Evolutionary conservation across 2,797 vertebrate species (phyloP).

Genomic region (Takifugu ocellatus): DNA sequence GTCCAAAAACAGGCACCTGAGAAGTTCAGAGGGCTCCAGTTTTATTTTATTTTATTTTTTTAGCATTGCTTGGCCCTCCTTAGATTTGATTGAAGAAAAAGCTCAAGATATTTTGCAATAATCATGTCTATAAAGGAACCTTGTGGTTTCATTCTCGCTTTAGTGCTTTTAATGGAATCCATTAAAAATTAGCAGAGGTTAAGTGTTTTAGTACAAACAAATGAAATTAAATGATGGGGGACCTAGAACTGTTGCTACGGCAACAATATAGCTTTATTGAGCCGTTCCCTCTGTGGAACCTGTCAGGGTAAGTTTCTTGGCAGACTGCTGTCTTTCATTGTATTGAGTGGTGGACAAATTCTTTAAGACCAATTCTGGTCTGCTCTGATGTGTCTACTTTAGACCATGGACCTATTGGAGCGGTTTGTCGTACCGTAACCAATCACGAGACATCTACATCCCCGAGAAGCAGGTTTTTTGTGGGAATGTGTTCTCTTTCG

Average conservation of each 20-base stretch:
- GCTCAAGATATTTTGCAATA: no score
- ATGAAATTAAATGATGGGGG: conserved; percentile 15
- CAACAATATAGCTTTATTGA: conserved; percentile 44
- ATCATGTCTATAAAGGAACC: no score
- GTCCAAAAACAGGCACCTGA: no score
- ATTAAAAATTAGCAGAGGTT: no score
- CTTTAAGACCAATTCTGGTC: conserved; percentile 46
- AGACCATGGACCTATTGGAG: conserved; percentile 9
- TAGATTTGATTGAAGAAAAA: no score
- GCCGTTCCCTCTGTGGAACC: conserved; percentile 37
- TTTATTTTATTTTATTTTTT: no score
- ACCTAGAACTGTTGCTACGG: conserved; percentile 19
- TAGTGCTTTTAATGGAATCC: no score
- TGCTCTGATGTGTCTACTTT: conserved; percentile 21
- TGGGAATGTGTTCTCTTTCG: background rate
- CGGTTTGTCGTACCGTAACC: conserved; percentile 23
- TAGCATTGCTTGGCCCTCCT: no score
- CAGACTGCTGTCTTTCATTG: conserved; percentile 43
- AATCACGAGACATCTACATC: conserved; percentile 10
- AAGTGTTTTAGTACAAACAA: conserved; percentile 4
- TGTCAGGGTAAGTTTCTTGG: conserved; percentile 40
- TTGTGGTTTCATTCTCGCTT: no score
- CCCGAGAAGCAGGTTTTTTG: conserved; percentile 4
- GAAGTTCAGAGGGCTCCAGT: no score
- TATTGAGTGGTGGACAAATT: conserved; percentile 27